Evolutionary conservation across 2,888 invertebrate genomes (phyloP), one percentile per base, ranked within the genome.

Genomic region (Campaea margaritaria): DNA sequence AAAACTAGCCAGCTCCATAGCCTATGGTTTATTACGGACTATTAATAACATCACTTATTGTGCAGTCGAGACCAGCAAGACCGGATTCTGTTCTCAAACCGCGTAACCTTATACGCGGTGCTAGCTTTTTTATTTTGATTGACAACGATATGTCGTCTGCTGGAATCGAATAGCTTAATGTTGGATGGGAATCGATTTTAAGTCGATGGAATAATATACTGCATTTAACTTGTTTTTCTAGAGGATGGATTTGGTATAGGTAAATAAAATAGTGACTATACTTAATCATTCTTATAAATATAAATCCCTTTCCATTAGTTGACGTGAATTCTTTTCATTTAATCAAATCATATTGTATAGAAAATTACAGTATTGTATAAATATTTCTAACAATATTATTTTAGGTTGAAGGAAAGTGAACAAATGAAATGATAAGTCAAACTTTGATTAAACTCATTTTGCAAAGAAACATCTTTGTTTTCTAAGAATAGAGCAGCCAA

Each of bases 21-120:
- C 36, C 57, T 58, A 59, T 64, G 51, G 62, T 70, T 62, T 72
- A 70, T 69, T 62, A 61, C 57, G 7, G 57, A 48, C 70, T 72
- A 70, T 72, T 70, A 67, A 70, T 72, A 70, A 63, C 65, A 62
- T 57, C 61, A 62, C 55, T 63, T 66, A 64, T 70, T 68, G 63
- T 67, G 59, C 54, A 63, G 62, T 56, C 44, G 39, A 54, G 64
- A 58, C 58, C 48, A 45, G 62, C 58, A 63, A 55, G 64, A 67
- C 69, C 67, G 67, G 69, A 69, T 69, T 64, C 58, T 61, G 58
- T 59, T 67, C 65, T 61, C 60, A 67, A 62, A 67, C 67, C 62
- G 58, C 61, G 47, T 50, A 64, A 67, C 64, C 61, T 54, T 58
- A 67, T 63, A 65, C 43, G 55, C 28, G 43, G 44, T 41, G 56